These are phyloP conservation scores for Ormyrus nitidulus DNA, from an alignment of 2,888 invertebrate genomes.

Conservation along the genomic window DNA sequence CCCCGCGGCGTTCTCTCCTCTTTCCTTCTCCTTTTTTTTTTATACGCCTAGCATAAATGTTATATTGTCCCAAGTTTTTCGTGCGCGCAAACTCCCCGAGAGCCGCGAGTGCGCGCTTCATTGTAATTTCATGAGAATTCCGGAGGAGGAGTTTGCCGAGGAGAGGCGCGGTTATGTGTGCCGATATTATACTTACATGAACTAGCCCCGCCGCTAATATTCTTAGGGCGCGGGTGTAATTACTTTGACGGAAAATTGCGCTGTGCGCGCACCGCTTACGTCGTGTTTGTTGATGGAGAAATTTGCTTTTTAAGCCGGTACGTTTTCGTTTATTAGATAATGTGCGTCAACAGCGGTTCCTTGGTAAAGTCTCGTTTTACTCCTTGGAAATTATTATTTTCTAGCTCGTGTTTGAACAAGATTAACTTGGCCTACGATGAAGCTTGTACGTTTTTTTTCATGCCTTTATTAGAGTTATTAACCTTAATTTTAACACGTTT, in stretches of 20 bases:
- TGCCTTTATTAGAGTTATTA: too few species aligned
- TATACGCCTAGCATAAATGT: constrained; percentile 10
- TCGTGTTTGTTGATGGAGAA: too few species aligned
- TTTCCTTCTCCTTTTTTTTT: constrained; percentile 16
- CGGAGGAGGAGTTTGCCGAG: background rate
- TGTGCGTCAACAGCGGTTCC: too few species aligned
- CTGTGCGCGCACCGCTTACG: background rate
- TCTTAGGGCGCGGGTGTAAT: background rate
- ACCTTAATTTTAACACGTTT: too few species aligned
- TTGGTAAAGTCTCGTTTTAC: too few species aligned
- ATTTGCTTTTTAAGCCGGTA: too few species aligned
- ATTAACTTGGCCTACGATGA: too few species aligned
- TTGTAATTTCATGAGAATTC: constrained; percentile 27
- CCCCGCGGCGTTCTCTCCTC: background rate
- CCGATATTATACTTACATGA: constrained; percentile 12
- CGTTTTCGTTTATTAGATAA: too few species aligned
- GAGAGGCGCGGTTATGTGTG: background rate
- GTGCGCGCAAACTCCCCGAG: background rate
- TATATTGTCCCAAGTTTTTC: constrained; percentile 24
- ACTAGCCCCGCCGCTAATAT: background rate
- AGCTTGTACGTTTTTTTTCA: too few species aligned
- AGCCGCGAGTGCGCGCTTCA: background rate
- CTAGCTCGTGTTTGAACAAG: too few species aligned
- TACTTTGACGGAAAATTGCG: too few species aligned
- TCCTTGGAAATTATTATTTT: too few species aligned